Evolutionary conservation across 2,113 vertebrate genomes (phyloP).

Genomic region (Laterallus jamaicensis): DNA sequence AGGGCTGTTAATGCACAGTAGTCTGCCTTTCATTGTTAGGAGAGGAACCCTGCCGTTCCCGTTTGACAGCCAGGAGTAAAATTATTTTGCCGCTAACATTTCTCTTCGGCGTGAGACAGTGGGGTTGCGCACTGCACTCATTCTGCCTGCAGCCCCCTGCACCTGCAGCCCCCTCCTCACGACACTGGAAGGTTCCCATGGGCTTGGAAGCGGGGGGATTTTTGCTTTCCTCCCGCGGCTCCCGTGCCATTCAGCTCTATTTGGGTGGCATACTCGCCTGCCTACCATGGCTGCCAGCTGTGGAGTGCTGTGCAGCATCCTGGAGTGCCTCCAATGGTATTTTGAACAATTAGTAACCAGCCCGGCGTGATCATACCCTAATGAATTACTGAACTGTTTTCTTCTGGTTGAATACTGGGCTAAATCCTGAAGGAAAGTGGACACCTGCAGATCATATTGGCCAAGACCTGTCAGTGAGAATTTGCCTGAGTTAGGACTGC

Average conservation of each 20-base stretch:
- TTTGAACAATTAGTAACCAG: constrained; percentile 68
- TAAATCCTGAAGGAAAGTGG: constrained; percentile 64
- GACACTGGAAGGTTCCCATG: constrained; percentile 42
- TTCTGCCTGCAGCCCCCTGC: constrained; percentile 37
- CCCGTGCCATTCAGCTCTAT: constrained; percentile 51
- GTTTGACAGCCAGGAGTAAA: constrained; percentile 62
- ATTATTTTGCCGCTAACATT: constrained; percentile 36
- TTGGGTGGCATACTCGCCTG: constrained; percentile 58
- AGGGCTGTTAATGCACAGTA: constrained; percentile 64
- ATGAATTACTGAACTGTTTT: constrained; percentile 69
- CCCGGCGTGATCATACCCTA: constrained; percentile 65
- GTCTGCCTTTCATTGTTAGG: constrained; percentile 54
- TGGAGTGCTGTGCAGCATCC: constrained; percentile 62
- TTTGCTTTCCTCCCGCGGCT: constrained; percentile 19
- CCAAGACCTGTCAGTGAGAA: constrained; percentile 53
- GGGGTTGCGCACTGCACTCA: constrained; percentile 10
- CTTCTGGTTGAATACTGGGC: constrained; percentile 60
- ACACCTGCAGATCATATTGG: constrained; percentile 64
- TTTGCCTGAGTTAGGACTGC: constrained; percentile 34
- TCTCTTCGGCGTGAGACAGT: constrained; percentile 1
- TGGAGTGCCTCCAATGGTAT: constrained; percentile 67
- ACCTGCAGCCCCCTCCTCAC: constrained; percentile 56
- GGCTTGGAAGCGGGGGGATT: constrained; percentile 44
- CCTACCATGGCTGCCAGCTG: constrained; percentile 58
- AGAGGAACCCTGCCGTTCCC: constrained; percentile 53